A percentile compares a stretch with the other conserved stretches of the same genome.
Evolutionary conservation across 2,797 vertebrate genomes (phyloP).

Genomic region (Phoxinus dragarum): DNA sequence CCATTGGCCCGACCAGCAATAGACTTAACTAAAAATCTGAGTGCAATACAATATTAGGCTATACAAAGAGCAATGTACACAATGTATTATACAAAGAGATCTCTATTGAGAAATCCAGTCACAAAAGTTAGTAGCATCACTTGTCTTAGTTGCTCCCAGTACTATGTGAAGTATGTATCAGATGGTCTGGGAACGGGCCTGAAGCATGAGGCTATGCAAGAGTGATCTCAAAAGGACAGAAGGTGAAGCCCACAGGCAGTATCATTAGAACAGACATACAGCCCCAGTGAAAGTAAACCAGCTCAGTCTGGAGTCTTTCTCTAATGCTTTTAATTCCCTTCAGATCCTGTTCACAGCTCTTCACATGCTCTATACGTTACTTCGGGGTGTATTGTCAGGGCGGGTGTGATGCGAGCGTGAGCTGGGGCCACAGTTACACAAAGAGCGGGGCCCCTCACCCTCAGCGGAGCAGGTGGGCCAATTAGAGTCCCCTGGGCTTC

Average conservation of each 20-base stretch:
- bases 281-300: conserved; percentile 38
- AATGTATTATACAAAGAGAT: too few species aligned
- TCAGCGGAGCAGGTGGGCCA: conserved; percentile 80
- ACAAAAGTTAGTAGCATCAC: neutral
- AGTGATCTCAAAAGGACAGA: conserved; percentile 19
- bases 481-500: conserved; percentile 70
- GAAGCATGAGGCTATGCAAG: conserved; percentile 5
- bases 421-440: conserved; percentile 64
- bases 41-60: neutral
- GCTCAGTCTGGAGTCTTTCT: conserved; percentile 23
- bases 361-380: conserved; percentile 10
- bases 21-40: neutral
- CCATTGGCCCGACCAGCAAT: too few species aligned
- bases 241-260: conserved; percentile 15
- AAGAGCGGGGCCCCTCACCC: conserved; percentile 60
- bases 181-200: neutral
- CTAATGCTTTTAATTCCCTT: conserved; percentile 17
- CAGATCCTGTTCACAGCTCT: neutral
- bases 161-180: neutral
- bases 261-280: conserved; percentile 41
- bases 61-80: neutral
- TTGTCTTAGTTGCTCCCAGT: neutral
- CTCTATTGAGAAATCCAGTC: neutral
- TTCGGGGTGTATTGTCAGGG: conserved; percentile 32
- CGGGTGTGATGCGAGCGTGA: conserved; percentile 32